These are phyloP conservation scores for Anoplophora glabripennis DNA, from an alignment of 1,140 invertebrate species.

Conservation along the genomic window DNA sequence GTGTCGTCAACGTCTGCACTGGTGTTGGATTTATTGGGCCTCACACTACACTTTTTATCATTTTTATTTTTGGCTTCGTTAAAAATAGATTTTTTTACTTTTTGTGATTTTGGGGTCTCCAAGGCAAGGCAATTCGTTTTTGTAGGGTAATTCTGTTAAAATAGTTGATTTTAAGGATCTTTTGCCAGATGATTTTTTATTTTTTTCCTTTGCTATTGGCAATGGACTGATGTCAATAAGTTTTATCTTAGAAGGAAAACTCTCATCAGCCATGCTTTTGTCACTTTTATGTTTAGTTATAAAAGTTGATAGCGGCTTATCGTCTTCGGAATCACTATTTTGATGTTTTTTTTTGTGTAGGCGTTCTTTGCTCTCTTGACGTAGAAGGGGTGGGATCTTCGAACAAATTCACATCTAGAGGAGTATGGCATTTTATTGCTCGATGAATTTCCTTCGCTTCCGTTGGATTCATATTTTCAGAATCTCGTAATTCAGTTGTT, in stretches of 20 bases:
- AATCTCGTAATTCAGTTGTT: conserved; percentile 11
- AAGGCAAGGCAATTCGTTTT: conserved; percentile 29
- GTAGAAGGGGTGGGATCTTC: not conserved
- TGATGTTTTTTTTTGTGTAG: too few relatives aligned
- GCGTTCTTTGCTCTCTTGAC: not conserved
- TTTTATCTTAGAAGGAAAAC: not conserved
- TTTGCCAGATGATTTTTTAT: not conserved
- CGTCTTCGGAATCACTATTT: too few relatives aligned
- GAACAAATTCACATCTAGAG: not conserved
- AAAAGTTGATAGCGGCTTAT: too few relatives aligned
- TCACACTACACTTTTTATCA: too few relatives aligned
- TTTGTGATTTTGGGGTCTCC: too few relatives aligned
- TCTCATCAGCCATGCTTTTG: not conserved
- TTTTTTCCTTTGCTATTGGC: not conserved
- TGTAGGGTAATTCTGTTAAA: not conserved
- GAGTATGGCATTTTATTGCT: too few relatives aligned
- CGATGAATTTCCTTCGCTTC: too few relatives aligned
- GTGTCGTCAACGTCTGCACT: too few relatives aligned
- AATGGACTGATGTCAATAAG: not conserved
- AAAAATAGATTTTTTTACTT: too few relatives aligned
- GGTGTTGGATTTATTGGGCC: too few relatives aligned
- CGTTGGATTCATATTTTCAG: not conserved
- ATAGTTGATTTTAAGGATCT: not conserved
- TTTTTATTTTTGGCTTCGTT: too few relatives aligned
- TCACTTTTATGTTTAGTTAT: too few relatives aligned